Evolutionary conservation across 2,113 vertebrate species (phyloP).

Genomic region (Pipa parva): DNA sequence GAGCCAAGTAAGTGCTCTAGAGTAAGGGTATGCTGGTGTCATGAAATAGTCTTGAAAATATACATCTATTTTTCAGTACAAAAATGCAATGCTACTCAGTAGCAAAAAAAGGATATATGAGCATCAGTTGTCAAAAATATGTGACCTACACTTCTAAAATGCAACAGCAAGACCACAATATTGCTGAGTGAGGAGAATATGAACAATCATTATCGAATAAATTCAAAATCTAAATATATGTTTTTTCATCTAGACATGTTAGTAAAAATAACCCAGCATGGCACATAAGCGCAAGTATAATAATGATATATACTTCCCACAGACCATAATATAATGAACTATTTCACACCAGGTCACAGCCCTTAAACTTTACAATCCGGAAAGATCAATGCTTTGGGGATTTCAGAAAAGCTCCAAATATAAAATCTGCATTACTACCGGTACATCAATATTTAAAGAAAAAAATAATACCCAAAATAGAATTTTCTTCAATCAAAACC

Average conservation of each 20-base stretch:
- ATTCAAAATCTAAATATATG: background rate
- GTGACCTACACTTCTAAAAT: background rate
- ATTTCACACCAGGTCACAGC: too few species aligned
- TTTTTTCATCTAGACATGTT: background rate
- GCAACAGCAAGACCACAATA: background rate
- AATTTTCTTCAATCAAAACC: too few species aligned
- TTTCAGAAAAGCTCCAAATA: too few species aligned
- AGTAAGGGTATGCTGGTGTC: slow-evolving; percentile 25
- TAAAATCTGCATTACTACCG: too few species aligned
- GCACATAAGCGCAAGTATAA: slow-evolving; percentile 17
- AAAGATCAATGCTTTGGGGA: too few species aligned
- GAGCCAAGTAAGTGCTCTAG: slow-evolving; percentile 13
- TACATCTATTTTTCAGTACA: slow-evolving; percentile 23
- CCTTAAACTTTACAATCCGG: too few species aligned
- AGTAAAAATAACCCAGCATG: slow-evolving; percentile 16
- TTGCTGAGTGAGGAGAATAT: background rate
- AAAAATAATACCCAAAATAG: too few species aligned
- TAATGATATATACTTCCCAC: too few species aligned
- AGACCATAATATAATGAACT: too few species aligned
- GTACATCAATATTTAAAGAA: too few species aligned
- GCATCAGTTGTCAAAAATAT: slow-evolving; percentile 5
- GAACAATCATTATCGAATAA: background rate
- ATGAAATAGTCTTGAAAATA: slow-evolving; percentile 33
- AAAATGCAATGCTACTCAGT: slow-evolving; percentile 37
- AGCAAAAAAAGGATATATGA: slow-evolving; percentile 14